Evolutionary conservation across 2,797 vertebrate species (phyloP), one percentile per base, ranked within the genome.

Genomic region (Gallinago nigripennis): DNA sequence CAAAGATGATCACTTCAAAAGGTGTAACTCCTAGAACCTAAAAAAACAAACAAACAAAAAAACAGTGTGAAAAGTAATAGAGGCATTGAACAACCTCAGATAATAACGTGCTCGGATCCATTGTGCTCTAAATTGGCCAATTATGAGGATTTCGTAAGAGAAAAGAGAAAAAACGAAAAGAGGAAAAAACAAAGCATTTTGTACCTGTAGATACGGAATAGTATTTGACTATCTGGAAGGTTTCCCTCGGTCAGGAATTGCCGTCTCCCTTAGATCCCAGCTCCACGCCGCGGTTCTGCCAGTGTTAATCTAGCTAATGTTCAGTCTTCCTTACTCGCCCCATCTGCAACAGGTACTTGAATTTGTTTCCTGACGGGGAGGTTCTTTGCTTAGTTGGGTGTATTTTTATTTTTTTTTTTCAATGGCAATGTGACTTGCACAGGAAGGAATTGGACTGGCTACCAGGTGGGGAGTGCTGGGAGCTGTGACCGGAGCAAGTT

Each of bases 1-100:
- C 95, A 97, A 96, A 95, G 93, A 92, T 90, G 94, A 94, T 91
- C 15, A 8, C 70, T 65, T 81, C 27, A 54, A 24, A 79, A 94
- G 68, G 33, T 57, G 11, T 46, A 82, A 94, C 77, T 95, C 56
- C 37, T 58, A 76, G 57, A 95, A 33, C 28, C 25, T 94, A 24
- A 39, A 79, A 18, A 12, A 51, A 51, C 14, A 39, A 39, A 39
- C 37, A 25, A 50, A 27, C 11, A 45, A 46, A 21, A 46, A 31
- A 23, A 2, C 54, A 48, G 46, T 11, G 39, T 73, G 84, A 91
- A 60, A 48, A 58, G 18, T 37, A 71, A 37, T 20, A 54, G 87
- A 83, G 72, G 77, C 64, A 13, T 30, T 64, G 64, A 66, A 30
- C 79, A 30, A 43, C 84, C 69, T 90, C 89, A 23, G 56, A 72